A percentile compares a stretch with the other conserved stretches of the same genome.
These are phyloP conservation scores for Burhinus bistriatus DNA, from an alignment of 2,113 vertebrate species.

Conservation along the genomic window DNA sequence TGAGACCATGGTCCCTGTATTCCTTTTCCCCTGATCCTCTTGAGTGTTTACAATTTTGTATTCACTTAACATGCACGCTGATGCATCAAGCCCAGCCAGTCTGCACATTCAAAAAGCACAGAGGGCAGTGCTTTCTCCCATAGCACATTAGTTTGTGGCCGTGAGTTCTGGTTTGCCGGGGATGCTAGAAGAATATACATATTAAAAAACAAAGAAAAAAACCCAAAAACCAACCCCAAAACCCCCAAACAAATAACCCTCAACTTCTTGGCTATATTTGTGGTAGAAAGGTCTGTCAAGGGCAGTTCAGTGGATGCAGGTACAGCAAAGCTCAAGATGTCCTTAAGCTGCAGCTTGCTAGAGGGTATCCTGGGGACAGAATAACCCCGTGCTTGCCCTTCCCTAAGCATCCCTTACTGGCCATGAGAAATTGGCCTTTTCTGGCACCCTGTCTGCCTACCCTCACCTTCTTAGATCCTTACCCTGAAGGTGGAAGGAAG, in stretches of 20 bases:
- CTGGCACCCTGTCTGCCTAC: background rate
- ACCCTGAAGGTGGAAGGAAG: background rate
- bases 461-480: background rate
- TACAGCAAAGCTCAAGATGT: background rate
- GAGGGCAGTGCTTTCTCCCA: background rate
- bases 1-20: background rate
- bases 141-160: background rate
- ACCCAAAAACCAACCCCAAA: background rate
- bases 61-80: background rate
- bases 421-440: background rate
- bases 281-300: background rate
- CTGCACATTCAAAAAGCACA: accelerated
- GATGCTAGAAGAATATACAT: background rate
- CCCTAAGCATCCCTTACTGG: background rate
- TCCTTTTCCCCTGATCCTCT: background rate
- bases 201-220: background rate
- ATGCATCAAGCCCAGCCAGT: background rate
- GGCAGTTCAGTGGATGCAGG: background rate
- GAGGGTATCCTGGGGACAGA: background rate
- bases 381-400: background rate
- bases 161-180: background rate
- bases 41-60: background rate
- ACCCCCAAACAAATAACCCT: accelerated
- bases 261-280: background rate
- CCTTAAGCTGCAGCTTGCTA: background rate